Evolutionary conservation across 2,888 invertebrate species (phyloP).

Genomic region (Ochlodes sylvanus): DNA sequence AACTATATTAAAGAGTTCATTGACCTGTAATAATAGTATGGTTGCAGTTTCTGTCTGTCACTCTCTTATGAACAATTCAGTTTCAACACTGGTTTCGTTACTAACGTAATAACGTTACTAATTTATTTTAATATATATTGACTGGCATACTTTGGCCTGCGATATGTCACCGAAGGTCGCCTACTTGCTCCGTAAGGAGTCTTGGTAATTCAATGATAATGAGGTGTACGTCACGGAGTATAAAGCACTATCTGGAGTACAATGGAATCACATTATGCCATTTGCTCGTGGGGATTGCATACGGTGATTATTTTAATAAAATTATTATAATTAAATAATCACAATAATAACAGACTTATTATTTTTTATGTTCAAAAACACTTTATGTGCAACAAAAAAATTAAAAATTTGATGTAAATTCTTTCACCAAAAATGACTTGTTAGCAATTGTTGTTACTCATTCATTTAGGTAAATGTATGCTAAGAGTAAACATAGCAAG

Average conservation of each 20-base stretch:
- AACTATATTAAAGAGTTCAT: too few species aligned
- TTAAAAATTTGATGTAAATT: too few species aligned
- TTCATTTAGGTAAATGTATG: too few species aligned
- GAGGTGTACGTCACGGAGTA: constrained; percentile 30
- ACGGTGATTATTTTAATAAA: neutral
- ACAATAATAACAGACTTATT: neutral
- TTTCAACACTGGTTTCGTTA: neutral
- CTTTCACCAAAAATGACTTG: too few species aligned
- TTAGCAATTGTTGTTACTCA: too few species aligned
- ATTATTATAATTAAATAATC: neutral
- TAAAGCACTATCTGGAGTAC: constrained; percentile 19
- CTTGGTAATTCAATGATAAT: constrained; percentile 68
- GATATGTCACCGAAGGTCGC: constrained; percentile 57
- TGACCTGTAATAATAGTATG: too few species aligned
- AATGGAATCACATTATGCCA: constrained; percentile 20
- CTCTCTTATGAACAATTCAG: too few species aligned
- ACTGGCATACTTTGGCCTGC: constrained; percentile 24
- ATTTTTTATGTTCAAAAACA: too few species aligned
- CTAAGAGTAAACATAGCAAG: too few species aligned
- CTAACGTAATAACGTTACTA: neutral
- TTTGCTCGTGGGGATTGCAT: constrained; percentile 26
- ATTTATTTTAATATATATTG: constrained; percentile 21
- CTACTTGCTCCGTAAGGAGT: constrained; percentile 62
- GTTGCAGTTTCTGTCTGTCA: too few species aligned
- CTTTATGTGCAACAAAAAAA: too few species aligned